Conservation (phyloP, 2,888 invertebrate genomes). For the Junonia oenone region DNA sequence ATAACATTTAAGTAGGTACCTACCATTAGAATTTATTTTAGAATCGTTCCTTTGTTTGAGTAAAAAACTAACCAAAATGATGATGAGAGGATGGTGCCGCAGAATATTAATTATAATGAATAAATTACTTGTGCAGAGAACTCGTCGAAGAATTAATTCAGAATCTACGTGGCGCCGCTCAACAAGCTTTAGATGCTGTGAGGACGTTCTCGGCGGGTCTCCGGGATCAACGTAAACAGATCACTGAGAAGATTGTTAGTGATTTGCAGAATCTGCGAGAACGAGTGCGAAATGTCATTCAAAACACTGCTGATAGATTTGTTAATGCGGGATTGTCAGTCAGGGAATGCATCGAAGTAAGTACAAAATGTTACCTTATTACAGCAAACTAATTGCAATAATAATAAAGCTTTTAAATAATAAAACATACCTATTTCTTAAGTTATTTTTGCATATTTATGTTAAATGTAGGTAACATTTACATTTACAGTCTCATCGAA, state of each 20-base stretch:
- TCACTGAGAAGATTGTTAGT: conserved; percentile 38
- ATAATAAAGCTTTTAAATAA: no score
- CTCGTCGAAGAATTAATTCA: conserved; percentile 49
- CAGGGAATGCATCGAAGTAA: conserved; percentile 53
- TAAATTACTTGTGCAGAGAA: conserved; percentile 35
- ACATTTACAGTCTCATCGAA: conserved; percentile 41
- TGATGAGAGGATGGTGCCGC: no score
- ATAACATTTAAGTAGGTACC: no score
- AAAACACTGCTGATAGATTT: conserved; percentile 43
- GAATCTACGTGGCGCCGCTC: conserved; percentile 45
- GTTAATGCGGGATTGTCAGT: conserved; percentile 43
- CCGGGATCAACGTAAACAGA: conserved; percentile 39
- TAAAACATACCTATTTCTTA: background rate
- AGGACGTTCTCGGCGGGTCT: conserved; percentile 45
- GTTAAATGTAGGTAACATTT: background rate
- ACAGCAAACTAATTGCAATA: background rate
- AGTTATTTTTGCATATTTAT: background rate
- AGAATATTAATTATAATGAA: background rate
- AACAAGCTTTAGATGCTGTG: conserved; percentile 49
- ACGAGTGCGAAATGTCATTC: conserved; percentile 43
- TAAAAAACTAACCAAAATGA: no score
- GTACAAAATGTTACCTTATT: conserved; percentile 27
- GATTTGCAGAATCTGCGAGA: conserved; percentile 46
- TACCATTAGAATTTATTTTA: no score
- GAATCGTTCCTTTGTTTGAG: no score